A percentile compares a stretch with the other conserved stretches of the same genome.
These are phyloP conservation scores for Lagopus muta DNA, from an alignment of 2,113 vertebrate species.

Conservation along the genomic window DNA sequence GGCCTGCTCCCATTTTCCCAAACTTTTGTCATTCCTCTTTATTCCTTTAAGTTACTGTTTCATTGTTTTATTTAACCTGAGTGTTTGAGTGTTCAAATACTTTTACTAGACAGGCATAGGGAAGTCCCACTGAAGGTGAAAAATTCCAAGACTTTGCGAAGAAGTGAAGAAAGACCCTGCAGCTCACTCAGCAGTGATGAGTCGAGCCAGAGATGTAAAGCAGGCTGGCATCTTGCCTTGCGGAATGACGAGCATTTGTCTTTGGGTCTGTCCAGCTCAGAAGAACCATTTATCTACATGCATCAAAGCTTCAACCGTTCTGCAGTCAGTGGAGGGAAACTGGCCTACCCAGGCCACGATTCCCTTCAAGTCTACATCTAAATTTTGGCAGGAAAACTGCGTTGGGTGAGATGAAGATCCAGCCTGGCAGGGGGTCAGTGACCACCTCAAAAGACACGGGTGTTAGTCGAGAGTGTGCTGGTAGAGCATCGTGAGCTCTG, in stretches of 20 bases:
- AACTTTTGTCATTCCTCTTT: background rate
- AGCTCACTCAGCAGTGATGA: background rate
- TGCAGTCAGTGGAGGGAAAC: background rate
- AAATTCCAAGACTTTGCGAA: background rate
- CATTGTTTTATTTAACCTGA: too few relatives aligned
- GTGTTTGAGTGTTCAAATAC: too few relatives aligned
- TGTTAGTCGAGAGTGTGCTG: background rate
- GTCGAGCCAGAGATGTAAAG: background rate
- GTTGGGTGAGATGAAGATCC: background rate
- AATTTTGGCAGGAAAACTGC: background rate
- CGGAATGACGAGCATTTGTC: background rate
- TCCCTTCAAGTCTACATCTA: background rate
- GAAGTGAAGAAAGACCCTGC: background rate
- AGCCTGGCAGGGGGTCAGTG: background rate
- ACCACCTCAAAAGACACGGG: background rate
- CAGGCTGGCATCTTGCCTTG: background rate
- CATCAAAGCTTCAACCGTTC: accelerated
- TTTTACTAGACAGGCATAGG: background rate
- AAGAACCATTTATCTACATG: background rate
- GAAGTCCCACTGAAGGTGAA: background rate
- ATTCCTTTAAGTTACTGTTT: background rate
- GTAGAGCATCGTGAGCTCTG: background rate
- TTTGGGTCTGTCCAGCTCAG: background rate
- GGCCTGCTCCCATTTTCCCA: background rate
- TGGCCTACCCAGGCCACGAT: background rate